Base-by-base conservation (phyloP, 2,797 vertebrate species). In the Etheostoma nigrum region DNA sequence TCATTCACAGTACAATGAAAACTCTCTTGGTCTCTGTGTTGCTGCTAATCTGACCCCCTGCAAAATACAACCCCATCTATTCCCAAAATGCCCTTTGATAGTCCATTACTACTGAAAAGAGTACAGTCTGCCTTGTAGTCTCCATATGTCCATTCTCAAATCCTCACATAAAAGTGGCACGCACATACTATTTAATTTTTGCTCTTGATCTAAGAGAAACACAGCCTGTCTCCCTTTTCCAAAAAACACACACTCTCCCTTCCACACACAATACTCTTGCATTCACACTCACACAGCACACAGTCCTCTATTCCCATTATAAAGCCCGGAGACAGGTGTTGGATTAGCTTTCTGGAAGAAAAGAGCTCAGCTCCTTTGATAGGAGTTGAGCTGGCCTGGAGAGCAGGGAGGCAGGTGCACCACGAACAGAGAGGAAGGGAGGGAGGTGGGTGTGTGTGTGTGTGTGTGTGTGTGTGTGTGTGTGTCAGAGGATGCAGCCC, bases 261-360 rank as follows among this genome's bases (percentile, higher is more conserved):
- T 76, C 53, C 49, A 57, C 82, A 89, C 88, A 85, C 78, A 76
- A 73, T 81, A 82, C 74, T 67, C 67, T 53, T 67, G 75, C 89
- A 86, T 81, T 86, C 79, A 79, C 68, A 71, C 73, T 74, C 65
- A 18, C 33, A 61, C 72, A 76, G 79, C 79, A 70, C 84, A 84
- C 77, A 81, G 72, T 64, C 82, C 76, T 89, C 86, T 89, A 85
- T 91, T 89, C 86, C 83, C 74, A 78, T 85, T 76, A 87, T 92
- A 93, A 94, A 92, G 90, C 89, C 89, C n/a, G 69, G 89, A 93
- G 92, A 94, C 93, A 93, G 94, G 94, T 94, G 94, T 94, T 93
- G 91, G 92, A 94, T 94, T 91, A 93, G 92, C 90, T 91, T 86
- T 92, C 88, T 92, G 90, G 83, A 91, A 92, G 90, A 93, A 93